Evolutionary conservation across 2,888 invertebrate species (phyloP), one percentile per base, ranked within the genome.

Genomic region (Mongoloraphidia duomilia): DNA sequence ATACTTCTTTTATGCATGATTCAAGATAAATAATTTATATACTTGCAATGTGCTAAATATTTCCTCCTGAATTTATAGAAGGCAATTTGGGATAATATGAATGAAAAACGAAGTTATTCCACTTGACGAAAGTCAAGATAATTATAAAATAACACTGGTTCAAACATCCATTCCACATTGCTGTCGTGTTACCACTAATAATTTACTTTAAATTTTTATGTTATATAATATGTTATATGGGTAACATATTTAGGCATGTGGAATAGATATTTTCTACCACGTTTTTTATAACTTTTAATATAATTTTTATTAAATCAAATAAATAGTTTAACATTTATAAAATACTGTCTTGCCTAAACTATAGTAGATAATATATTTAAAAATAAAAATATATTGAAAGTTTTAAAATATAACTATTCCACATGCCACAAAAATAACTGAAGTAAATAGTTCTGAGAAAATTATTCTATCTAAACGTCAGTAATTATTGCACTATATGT

Each of bases 171-270:
- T 33, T 41, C 17, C 37, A 37, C 46, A 46, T 41, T 14, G 12
- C 34, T 5, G 12, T 35, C 34, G 9, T n/a, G 38, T 13, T 34
- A 40, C 40, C 41, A 49, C 39, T 12, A 42, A 13, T 36, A 33
- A 47, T 38, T n/a, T 14, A 10, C 34, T 44, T 44, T 13, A 10
- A 34, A 36, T 49, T 44, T 42, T 51, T 43, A 48, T 39, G 34
- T 26, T 12, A 44, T 43, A 12, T 44, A 48, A 41, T 38, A 34
- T 42, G 33, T 8, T 9, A 36, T 10, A 13, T 17, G n/a, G n/a
- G n/a, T n/a, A 38, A 34, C 11, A 10, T 44, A 44, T 61, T 61
- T 61, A 59, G 62, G 63, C 63, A 63, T 65, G 65, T 64, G 65
- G 60, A 63, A 64, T 59, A 58, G 61, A 60, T 54, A 56, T 53